These are phyloP conservation scores for Hydrolagus colliei DNA, from an alignment of 2,797 vertebrate species.

Conservation along the genomic window DNA sequence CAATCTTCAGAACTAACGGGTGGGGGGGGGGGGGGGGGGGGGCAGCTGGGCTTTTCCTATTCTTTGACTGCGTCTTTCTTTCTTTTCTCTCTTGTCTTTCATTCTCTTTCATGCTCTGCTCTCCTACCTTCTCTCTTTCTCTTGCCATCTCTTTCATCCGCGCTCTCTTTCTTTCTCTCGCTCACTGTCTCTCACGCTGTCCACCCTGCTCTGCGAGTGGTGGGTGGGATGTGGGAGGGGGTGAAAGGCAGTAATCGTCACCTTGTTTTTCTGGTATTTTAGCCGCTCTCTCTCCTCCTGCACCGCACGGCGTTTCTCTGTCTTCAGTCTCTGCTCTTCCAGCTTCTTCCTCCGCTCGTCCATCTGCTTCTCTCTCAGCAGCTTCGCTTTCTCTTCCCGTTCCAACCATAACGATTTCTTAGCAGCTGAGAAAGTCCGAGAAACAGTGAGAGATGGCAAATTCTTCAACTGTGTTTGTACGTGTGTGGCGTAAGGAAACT, in stretches of 20 bases:
- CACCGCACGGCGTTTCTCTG: constrained; percentile 72
- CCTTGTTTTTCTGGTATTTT: constrained; percentile 94
- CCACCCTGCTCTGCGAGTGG: background rate
- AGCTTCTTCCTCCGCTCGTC: constrained; percentile 79
- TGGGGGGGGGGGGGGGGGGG: background rate
- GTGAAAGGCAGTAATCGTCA: constrained; percentile 38
- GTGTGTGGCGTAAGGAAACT: too few species aligned
- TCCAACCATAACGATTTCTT: constrained; percentile 91
- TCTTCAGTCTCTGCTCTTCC: constrained; percentile 81
- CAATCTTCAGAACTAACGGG: too few species aligned
- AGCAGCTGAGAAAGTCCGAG: constrained; percentile 55
- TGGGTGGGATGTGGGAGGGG: background rate
- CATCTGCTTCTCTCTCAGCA: constrained; percentile 82
- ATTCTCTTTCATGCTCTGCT: background rate
- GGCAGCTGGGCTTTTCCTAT: background rate
- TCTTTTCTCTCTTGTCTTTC: background rate
- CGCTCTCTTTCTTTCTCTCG: too few species aligned
- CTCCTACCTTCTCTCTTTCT: background rate
- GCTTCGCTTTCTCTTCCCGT: constrained; percentile 85
- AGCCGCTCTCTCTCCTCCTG: constrained; percentile 86
- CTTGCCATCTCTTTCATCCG: too few species aligned
- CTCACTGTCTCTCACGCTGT: background rate
- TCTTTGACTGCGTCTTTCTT: background rate
- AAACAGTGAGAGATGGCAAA: background rate
- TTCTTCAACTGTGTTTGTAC: too few species aligned